Evolutionary conservation across 2,113 vertebrate genomes (phyloP), one percentile per base, ranked within the genome.

Genomic region (Sclerurus mexicanus): DNA sequence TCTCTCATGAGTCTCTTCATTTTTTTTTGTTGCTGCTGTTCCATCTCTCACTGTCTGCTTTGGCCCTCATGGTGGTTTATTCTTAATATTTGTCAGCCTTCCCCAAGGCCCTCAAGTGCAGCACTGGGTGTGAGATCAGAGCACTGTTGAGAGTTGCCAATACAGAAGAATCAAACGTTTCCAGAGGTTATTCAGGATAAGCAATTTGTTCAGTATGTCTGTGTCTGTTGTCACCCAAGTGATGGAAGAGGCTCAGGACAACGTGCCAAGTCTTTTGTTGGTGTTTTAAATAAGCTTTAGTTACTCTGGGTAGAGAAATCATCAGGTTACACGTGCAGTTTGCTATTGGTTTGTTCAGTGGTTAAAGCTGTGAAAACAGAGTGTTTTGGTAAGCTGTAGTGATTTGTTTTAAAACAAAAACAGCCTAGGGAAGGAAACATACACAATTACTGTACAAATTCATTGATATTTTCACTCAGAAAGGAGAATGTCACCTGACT

Each of bases 251-350:
- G 23, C 44, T 37, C 42, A 81, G 80, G 46, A 90, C 46, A 63
- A 14, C 1, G 7, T 53, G 24, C 42, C 20, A 17, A 14, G 42
- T 47, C 42, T 87, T 87, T 5, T 44, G 6, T 7, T 79, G 33
- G 17, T 49, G 7, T 44, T 84, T 23, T 55, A 67, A 75, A 44
- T 62, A 8, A 31, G 35, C 17, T 88, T 56, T 47, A 30, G 9
- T 85, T 83, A 2, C 16, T 60, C 60, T 16, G 35, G 30, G 4
- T 55, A 10, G 55, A 73, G 59, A 21, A 75, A 25, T 58, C 18
- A 9, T 18, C 2, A 7, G 27, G 4, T 55, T 58, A 17, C 3
- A 0, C 7, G 4, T 2, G 22, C 49, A 42, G 12, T 68, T 87
- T 27, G 13, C 6, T 52, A 0, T 58, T 59, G 33, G 5, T 64